Evolutionary conservation across 2,113 vertebrate genomes (phyloP).

Genomic region (Oophaga pumilio): DNA sequence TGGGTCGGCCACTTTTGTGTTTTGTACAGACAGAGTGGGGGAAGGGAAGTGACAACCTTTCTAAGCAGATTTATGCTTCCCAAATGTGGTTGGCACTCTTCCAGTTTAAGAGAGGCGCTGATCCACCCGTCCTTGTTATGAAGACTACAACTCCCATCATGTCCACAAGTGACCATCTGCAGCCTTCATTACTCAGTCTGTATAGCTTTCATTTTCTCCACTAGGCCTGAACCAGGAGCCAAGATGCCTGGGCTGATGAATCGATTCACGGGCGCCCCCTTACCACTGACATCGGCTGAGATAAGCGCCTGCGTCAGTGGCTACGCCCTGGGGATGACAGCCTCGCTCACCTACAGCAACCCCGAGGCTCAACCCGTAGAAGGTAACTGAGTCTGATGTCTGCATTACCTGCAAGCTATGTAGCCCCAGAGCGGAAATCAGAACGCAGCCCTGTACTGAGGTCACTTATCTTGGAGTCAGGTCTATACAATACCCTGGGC

Average conservation of each 20-base stretch:
- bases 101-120: neutral
- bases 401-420: too few species aligned
- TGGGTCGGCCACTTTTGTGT: neutral
- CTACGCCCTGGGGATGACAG: conserved; percentile 89
- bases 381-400: conserved; percentile 69
- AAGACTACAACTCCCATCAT: neutral
- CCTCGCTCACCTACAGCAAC: conserved; percentile 90
- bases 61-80: neutral
- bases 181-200: neutral
- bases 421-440: too few species aligned
- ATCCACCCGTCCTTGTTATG: neutral
- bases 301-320: conserved; percentile 90
- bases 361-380: conserved; percentile 85
- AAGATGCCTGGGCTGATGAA: conserved; percentile 92
- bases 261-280: conserved; percentile 69
- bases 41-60: neutral
- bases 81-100: neutral
- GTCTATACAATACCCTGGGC: too few species aligned
- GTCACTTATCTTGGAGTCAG: too few species aligned
- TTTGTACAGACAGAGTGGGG: neutral
- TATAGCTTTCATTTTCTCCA: neutral
- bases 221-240: conserved; percentile 24
- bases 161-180: neutral
- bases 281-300: conserved; percentile 84
- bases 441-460: too few species aligned